phyloP scores from a whole-genome alignment of 2,113 vertebrate species.

The Osmerus mordax region DNA sequence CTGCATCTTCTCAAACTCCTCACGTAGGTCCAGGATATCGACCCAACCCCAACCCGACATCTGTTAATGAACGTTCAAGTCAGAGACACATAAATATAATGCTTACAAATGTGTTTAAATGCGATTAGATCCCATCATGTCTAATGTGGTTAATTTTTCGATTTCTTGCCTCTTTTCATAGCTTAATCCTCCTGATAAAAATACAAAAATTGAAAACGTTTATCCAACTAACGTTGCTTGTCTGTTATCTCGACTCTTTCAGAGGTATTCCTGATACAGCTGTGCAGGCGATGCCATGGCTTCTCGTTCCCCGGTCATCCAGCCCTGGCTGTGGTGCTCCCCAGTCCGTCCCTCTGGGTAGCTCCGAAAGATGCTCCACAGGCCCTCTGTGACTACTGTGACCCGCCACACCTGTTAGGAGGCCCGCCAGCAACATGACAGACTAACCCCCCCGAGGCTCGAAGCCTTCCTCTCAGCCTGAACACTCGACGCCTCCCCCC shows the following conservation, averaged over 20 bases:
- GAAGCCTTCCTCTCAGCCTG: background rate
- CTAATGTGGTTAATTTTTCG: too few species aligned
- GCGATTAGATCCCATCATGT: too few species aligned
- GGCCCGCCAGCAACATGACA: constrained; percentile 15
- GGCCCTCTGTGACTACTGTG: constrained; percentile 21
- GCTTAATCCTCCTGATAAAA: too few species aligned
- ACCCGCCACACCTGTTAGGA: constrained; percentile 16
- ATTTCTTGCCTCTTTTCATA: too few species aligned
- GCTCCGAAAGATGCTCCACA: constrained; percentile 41
- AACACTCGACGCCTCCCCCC: background rate
- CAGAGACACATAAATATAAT: too few species aligned
- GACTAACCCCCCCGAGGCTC: constrained; percentile 6
- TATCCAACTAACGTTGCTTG: background rate
- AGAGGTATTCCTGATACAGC: constrained; percentile 31
- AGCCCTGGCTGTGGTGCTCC: constrained; percentile 31
- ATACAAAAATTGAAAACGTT: too few species aligned
- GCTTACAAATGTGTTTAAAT: too few species aligned
- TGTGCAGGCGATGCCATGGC: constrained; percentile 28
- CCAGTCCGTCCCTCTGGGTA: constrained; percentile 35
- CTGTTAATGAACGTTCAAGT: background rate
- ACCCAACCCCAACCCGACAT: background rate
- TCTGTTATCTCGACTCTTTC: constrained; percentile 10
- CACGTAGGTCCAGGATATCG: constrained; percentile 38
- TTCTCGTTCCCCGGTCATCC: constrained; percentile 14
- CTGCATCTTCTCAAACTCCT: constrained; percentile 54